Evolutionary conservation across 1,140 invertebrate genomes (phyloP).

Genomic region (Rhizoglyphus robini): DNA sequence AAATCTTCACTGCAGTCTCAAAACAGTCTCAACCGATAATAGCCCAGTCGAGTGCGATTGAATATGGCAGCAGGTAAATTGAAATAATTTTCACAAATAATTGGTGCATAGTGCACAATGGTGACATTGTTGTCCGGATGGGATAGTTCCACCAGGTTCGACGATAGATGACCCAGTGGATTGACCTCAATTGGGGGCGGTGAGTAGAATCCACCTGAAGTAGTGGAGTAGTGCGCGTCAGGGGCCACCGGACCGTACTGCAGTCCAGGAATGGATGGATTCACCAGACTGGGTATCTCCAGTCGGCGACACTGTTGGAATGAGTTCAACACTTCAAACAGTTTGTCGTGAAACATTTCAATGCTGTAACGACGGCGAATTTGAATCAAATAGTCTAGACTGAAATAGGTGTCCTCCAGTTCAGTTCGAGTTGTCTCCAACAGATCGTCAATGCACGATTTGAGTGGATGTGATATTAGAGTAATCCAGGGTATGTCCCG

Average conservation of each 20-base stretch:
- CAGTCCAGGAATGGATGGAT: not conserved
- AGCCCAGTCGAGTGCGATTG: constrained; percentile 3
- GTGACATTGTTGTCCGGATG: not conserved
- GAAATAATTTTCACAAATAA: constrained; percentile 14
- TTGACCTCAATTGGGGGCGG: not conserved
- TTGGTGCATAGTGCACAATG: constrained; percentile 1
- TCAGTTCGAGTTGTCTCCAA: not conserved
- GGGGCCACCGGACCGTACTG: not conserved
- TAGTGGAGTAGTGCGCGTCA: not conserved
- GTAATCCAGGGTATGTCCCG: constrained; percentile 60
- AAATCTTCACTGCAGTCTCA: too few species aligned
- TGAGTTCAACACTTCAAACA: constrained; percentile 6
- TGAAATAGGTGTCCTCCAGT: constrained; percentile 6
- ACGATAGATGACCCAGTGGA: not conserved
- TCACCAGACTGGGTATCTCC: not conserved
- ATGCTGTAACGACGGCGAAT: constrained; percentile 7
- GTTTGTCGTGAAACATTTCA: constrained; percentile 12
- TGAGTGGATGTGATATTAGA: constrained; percentile 60
- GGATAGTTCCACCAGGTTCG: too few species aligned
- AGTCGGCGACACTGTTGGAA: not conserved
- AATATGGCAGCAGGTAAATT: not conserved
- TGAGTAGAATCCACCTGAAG: not conserved
- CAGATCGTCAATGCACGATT: not conserved
- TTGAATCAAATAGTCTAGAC: not conserved
- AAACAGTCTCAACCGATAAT: constrained; percentile 10